phyloP scores from a whole-genome alignment of 1,140 invertebrate genomes.

The Nephotettix cincticeps region DNA sequence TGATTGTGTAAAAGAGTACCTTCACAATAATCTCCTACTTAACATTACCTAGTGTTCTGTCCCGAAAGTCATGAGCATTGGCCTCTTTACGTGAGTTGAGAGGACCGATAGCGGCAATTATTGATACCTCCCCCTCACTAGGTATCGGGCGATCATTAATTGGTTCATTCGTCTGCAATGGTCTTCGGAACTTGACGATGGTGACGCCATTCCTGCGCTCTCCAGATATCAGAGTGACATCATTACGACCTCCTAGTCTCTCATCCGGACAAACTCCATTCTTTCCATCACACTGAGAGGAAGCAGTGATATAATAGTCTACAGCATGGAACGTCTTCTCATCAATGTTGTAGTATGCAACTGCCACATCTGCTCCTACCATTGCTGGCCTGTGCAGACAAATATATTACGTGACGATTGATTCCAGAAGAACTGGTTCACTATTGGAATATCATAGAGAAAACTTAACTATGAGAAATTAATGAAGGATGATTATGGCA shows the following conservation, averaged over 20 bases:
- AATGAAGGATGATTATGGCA: too few relatives aligned
- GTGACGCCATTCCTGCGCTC: slow-evolving; percentile 77
- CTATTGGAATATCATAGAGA: too few relatives aligned
- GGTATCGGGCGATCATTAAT: slow-evolving; percentile 68
- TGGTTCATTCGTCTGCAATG: slow-evolving; percentile 72
- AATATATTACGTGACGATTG: too few relatives aligned
- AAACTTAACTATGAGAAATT: too few relatives aligned
- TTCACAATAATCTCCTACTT: too few relatives aligned
- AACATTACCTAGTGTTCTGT: slow-evolving; percentile 60
- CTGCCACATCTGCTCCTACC: slow-evolving; percentile 80
- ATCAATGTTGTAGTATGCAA: slow-evolving; percentile 74
- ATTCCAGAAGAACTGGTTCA: too few relatives aligned
- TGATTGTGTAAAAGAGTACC: too few relatives aligned
- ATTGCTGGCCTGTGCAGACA: slow-evolving; percentile 51
- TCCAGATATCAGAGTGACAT: slow-evolving; percentile 70
- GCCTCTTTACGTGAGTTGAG: slow-evolving; percentile 77
- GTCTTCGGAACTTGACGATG: slow-evolving; percentile 73
- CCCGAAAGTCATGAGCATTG: slow-evolving; percentile 71
- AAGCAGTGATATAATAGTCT: slow-evolving; percentile 82
- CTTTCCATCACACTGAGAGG: slow-evolving; percentile 79
- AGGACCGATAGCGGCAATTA: slow-evolving; percentile 87
- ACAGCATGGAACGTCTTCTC: slow-evolving; percentile 69
- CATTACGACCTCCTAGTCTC: slow-evolving; percentile 76
- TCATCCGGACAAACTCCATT: slow-evolving; percentile 84
- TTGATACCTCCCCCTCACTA: slow-evolving; percentile 62